A percentile compares a stretch with the other conserved stretches of the same genome.
phyloP scores from a whole-genome alignment of 2,888 invertebrate species.

The Stramonita haemastoma region DNA sequence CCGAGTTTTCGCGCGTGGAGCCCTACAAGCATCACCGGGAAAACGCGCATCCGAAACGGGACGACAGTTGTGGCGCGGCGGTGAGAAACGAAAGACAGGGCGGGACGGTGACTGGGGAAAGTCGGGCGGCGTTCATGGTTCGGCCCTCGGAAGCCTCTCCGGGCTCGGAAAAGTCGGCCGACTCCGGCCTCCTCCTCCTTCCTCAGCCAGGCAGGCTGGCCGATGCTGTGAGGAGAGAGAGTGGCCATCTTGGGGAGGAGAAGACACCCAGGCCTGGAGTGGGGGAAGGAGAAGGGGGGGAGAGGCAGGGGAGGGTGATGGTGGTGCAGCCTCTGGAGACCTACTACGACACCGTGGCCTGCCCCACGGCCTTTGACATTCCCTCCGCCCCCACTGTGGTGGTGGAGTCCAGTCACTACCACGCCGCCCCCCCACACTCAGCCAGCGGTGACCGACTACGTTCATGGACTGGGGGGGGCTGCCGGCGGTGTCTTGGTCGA shows the following conservation, averaged over 20 bases:
- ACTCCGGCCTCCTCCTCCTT: too few relatives aligned
- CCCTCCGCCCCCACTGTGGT: background rate
- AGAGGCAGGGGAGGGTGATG: background rate
- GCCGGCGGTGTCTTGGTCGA: background rate
- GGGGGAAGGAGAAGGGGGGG: background rate
- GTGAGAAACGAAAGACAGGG: too few relatives aligned
- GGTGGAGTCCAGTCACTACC: background rate
- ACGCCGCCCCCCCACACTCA: background rate
- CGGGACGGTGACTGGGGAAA: too few relatives aligned
- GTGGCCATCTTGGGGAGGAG: background rate
- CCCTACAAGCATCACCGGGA: background rate
- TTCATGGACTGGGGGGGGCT: background rate
- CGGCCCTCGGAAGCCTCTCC: too few relatives aligned
- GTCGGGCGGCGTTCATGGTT: too few relatives aligned
- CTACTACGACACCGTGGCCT: background rate
- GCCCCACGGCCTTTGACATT: background rate
- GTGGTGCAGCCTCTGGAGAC: background rate
- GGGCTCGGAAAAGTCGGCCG: too few relatives aligned
- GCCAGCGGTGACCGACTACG: background rate
- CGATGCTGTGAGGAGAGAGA: too few relatives aligned
- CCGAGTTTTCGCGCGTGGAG: constrained; percentile 30
- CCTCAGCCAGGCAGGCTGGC: background rate
- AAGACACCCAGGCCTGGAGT: background rate
- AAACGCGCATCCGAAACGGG: background rate
- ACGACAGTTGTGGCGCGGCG: too few relatives aligned